These are phyloP conservation scores for Caenorhabditis wallacei DNA, from an alignment of 2,888 invertebrate genomes.

Conservation along the genomic window DNA sequence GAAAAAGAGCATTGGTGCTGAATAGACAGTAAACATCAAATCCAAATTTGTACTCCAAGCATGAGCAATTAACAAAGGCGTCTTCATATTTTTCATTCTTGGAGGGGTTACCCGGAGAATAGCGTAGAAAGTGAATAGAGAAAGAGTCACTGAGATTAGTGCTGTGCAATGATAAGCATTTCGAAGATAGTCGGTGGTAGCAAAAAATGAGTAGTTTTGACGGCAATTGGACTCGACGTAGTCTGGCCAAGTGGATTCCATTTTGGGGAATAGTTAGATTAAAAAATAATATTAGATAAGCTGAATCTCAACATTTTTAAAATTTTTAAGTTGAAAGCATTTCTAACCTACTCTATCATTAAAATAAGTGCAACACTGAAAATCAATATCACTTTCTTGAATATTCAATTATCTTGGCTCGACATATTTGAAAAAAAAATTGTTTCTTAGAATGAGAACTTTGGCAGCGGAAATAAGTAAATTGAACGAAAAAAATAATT, in stretches of 20 bases:
- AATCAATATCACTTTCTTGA: too few species aligned
- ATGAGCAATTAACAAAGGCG: slow-evolving; percentile 24
- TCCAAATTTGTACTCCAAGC: slow-evolving; percentile 40
- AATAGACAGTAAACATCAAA: slow-evolving; percentile 33
- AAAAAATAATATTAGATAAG: too few species aligned
- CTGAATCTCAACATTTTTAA: neutral
- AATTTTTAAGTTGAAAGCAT: neutral
- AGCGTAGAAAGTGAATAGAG: slow-evolving; percentile 37
- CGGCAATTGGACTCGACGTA: slow-evolving; percentile 31
- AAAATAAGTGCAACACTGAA: too few species aligned
- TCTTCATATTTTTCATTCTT: slow-evolving; percentile 37
- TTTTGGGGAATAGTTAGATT: too few species aligned
- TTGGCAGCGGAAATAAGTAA: too few species aligned
- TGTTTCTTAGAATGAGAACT: too few species aligned
- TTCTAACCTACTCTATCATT: too few species aligned
- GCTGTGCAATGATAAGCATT: slow-evolving; percentile 49
- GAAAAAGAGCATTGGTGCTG: slow-evolving; percentile 34
- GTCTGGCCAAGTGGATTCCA: slow-evolving; percentile 15
- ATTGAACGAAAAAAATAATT: too few species aligned
- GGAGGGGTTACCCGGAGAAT: slow-evolving; percentile 24
- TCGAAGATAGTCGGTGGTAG: slow-evolving; percentile 30
- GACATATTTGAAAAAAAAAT: too few species aligned
- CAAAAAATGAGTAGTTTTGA: slow-evolving; percentile 43
- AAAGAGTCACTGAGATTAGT: slow-evolving; percentile 35
- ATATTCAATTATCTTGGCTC: too few species aligned